Percentiles rank a stretch among this genome's conserved stretches.
These are phyloP conservation scores for Lepilemur ruficaudatus DNA, from an alignment of 2,797 vertebrate genomes.

Conservation along the genomic window DNA sequence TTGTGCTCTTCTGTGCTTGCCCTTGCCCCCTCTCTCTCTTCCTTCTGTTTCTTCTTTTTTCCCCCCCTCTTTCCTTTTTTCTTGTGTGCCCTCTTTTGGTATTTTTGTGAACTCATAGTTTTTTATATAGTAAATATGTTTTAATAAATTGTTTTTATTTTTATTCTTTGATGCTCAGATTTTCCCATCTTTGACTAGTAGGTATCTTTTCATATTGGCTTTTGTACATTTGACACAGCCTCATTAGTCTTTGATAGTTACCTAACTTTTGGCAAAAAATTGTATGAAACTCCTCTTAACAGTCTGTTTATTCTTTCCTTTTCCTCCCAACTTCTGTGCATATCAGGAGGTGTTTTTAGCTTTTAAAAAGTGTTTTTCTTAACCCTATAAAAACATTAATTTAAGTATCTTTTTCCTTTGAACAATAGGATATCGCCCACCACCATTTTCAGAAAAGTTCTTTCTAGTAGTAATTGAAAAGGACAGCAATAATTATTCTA, in stretches of 20 bases:
- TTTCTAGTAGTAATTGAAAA: conserved; percentile 98
- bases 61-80: background rate
- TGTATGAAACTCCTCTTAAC: conserved; percentile 10
- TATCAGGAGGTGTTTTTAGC: background rate
- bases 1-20: background rate
- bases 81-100: background rate
- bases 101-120: background rate
- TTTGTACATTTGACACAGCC: background rate
- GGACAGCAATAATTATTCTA: conserved; percentile 90
- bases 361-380: conserved; percentile 33
- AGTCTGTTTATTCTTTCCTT: background rate
- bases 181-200: background rate
- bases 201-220: background rate
- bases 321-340: background rate
- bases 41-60: background rate
- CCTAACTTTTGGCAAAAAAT: background rate
- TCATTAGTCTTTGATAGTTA: background rate
- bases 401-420: conserved; percentile 57
- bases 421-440: conserved; percentile 91
- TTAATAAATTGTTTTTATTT: background rate
- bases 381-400: background rate
- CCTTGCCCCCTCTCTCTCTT: background rate
- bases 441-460: conserved; percentile 99
- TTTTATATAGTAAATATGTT: background rate
- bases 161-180: background rate